A percentile compares a stretch with the other conserved stretches of the same genome.
phyloP scores from a whole-genome alignment of 2,797 vertebrate species.

The Menidia menidia region DNA sequence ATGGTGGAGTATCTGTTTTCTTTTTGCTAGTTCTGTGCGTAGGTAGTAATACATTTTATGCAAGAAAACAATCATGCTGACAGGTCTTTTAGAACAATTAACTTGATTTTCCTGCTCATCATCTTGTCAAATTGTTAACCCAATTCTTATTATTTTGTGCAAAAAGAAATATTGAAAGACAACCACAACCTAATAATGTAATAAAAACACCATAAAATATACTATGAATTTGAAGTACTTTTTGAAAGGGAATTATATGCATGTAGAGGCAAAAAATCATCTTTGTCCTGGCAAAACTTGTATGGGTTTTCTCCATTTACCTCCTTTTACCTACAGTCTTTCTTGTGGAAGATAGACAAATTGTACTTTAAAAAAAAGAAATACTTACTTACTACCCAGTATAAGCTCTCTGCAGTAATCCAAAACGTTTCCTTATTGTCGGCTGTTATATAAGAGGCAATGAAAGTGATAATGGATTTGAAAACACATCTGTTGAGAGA shows the following conservation, averaged over 20 bases:
- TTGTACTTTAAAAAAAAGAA: background rate
- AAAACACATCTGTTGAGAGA: conserved; percentile 17
- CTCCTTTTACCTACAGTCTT: no score
- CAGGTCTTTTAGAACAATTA: no score
- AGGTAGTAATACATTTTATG: no score
- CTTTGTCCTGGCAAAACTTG: background rate
- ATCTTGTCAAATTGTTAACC: no score
- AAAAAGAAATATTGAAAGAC: background rate
- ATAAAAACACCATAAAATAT: no score
- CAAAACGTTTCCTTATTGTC: background rate
- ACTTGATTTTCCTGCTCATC: no score
- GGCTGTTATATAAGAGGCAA: conserved; percentile 31
- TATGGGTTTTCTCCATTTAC: background rate
- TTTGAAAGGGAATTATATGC: no score
- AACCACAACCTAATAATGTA: background rate
- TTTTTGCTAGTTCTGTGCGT: no score
- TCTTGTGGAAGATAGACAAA: background rate
- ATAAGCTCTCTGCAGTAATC: background rate
- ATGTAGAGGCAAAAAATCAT: background rate
- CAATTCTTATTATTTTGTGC: background rate
- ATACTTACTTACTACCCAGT: background rate
- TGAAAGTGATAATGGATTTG: conserved; percentile 15
- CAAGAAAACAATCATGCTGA: no score
- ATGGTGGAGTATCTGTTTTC: no score
- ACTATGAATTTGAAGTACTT: no score